Evolutionary conservation across 2,888 invertebrate species (phyloP).

Genomic region (Galerucella pusilla): DNA sequence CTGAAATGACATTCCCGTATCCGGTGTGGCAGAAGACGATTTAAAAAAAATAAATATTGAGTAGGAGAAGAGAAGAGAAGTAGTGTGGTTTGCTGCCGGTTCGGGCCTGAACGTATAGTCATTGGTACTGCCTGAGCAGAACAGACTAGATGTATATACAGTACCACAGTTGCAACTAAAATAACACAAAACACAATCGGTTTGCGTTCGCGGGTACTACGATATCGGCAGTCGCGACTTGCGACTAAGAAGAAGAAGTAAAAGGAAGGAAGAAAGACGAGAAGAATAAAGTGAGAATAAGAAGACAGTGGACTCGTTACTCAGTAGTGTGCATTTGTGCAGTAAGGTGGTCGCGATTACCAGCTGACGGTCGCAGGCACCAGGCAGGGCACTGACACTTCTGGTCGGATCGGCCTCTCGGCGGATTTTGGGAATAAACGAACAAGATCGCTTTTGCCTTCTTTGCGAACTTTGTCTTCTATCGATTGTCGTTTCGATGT

Average conservation of each 20-base stretch:
- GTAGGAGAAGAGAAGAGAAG: conserved; percentile 2
- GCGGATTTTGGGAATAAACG: conserved; percentile 26
- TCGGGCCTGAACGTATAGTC: conserved; percentile 17
- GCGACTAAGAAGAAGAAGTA: neutral
- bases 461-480: conserved; percentile 20
- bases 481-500: conserved; percentile 28
- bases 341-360: conserved; percentile 47
- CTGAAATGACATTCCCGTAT: neutral
- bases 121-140: conserved; percentile 14
- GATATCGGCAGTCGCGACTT: conserved; percentile 19
- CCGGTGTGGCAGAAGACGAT: neutral
- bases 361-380: conserved; percentile 41
- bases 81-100: conserved; percentile 5
- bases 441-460: conserved; percentile 14
- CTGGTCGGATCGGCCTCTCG: conserved; percentile 26
- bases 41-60: conserved; percentile 6
- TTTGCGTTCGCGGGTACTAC: conserved; percentile 14
- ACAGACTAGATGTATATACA: conserved; percentile 6
- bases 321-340: conserved; percentile 49
- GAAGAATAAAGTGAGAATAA: conserved; percentile 17
- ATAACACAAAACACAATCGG: conserved; percentile 5
- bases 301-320: conserved; percentile 43
- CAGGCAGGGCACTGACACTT: conserved; percentile 44
- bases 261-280: conserved; percentile 23
- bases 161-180: neutral